Evolutionary conservation across 2,888 invertebrate species (phyloP).

Genomic region (Pomacea canaliculata): DNA sequence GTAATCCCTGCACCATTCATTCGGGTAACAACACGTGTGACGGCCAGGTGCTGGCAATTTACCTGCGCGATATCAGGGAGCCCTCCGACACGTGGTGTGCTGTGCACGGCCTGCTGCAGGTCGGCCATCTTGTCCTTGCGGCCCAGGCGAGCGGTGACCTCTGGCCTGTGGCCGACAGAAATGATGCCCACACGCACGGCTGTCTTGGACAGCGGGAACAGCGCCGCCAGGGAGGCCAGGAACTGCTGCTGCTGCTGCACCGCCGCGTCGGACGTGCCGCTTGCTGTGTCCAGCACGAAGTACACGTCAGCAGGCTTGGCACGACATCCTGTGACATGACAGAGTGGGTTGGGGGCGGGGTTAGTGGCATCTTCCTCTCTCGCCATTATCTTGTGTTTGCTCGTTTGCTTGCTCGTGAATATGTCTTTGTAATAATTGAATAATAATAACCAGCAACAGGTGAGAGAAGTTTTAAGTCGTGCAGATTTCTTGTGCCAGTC

Average conservation of each 20-base stretch:
- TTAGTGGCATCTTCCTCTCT: too few species aligned
- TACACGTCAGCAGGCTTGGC: constrained; percentile 35
- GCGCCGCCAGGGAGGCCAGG: constrained; percentile 25
- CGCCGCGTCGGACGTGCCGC: constrained; percentile 16
- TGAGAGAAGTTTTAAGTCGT: too few species aligned
- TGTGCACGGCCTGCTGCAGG: constrained; percentile 15
- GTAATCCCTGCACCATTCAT: too few species aligned
- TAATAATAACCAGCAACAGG: too few species aligned
- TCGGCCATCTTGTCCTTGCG: background rate
- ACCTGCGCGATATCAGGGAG: constrained; percentile 16
- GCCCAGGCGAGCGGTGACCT: constrained; percentile 18
- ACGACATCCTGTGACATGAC: constrained; percentile 26
- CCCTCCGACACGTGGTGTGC: constrained; percentile 24
- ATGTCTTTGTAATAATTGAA: too few species aligned
- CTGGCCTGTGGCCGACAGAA: constrained; percentile 23
- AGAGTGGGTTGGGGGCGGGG: background rate
- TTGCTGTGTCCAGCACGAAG: constrained; percentile 37
- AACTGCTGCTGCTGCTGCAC: constrained; percentile 27
- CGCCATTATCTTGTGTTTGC: too few species aligned
- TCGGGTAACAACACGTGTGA: too few species aligned
- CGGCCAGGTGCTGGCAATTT: background rate
- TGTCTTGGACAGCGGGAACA: constrained; percentile 24
- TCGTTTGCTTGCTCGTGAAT: too few species aligned
- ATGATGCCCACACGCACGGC: constrained; percentile 30
- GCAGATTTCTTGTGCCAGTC: too few species aligned